Percentiles rank a stretch among this genome's conserved stretches.
phyloP scores from a whole-genome alignment of 2,888 invertebrate genomes.

The Platycnemis pennipes region DNA sequence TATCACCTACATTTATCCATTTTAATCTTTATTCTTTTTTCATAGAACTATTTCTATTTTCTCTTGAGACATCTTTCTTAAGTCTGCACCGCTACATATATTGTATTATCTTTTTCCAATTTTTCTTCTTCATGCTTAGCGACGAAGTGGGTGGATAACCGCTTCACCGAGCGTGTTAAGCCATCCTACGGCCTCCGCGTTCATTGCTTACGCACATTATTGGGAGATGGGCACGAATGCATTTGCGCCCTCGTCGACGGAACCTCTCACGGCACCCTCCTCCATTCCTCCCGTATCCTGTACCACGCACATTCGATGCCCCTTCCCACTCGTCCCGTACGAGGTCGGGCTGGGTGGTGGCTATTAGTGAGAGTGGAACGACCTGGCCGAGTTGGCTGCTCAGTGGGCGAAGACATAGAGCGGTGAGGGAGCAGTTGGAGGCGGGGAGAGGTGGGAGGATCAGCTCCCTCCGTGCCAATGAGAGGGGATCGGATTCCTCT shows the following conservation, averaged over 20 bases:
- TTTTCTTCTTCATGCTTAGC: too few species aligned
- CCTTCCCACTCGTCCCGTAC: not conserved
- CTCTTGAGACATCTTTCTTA: too few species aligned
- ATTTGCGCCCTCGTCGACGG: too few species aligned
- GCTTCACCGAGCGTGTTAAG: too few species aligned
- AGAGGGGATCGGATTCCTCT: not conserved
- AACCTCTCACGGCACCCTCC: not conserved
- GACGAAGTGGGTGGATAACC: too few species aligned
- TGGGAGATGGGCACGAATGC: not conserved
- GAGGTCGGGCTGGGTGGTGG: not conserved
- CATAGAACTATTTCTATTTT: too few species aligned
- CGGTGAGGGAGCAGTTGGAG: not conserved
- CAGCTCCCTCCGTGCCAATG: not conserved
- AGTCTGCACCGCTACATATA: too few species aligned
- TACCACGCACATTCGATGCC: too few species aligned
- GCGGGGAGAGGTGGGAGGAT: not conserved
- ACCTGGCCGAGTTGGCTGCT: not conserved
- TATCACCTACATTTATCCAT: too few species aligned
- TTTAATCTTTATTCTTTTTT: too few species aligned
- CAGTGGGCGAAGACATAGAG: not conserved
- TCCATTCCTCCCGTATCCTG: not conserved
- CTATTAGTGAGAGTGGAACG: not conserved
- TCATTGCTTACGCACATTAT: not conserved
- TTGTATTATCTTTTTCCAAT: too few species aligned
- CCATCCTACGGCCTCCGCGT: not conserved